Evolutionary conservation across 2,797 vertebrate species (phyloP), one percentile per base, ranked within the genome.

Genomic region (Gila robusta): DNA sequence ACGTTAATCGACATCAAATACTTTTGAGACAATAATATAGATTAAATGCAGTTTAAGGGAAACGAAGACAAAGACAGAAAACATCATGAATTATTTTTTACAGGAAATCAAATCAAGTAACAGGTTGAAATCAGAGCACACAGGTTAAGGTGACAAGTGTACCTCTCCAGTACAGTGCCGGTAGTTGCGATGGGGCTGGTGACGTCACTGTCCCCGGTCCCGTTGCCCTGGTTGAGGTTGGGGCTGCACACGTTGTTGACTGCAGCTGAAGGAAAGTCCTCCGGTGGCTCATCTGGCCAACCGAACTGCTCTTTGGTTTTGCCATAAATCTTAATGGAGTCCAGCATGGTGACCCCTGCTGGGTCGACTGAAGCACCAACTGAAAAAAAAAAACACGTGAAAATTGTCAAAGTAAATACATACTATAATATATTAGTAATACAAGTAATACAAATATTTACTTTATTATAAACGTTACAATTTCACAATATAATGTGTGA

Each of bases 291-390:
- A 9, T 99, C 98, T 0, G 98, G 98, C 98, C 98, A 99, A 59
- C 98, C 98, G 88, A 99, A 99, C 93, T 99, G 98, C 91, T 99
- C 98, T 91, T 99, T 99, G 47, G 98, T 98, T 95, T 99, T 99
- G 86, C 98, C 98, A 6, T 99, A 99, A 79, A 99, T 97, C 92
- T 99, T 99, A 82, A 99, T 94, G 28, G 98, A 98, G 86, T 99
- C 98, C 37, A 99, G 96, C 98, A 99, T 99, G 16, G 98, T 99
- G 90, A 99, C 98, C 37, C 98, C 98, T n/a, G 98, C 97, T 4
- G 98, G 98, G 93, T 99, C 98, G 87, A 98, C 98, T 0, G 98
- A 99, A 3, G 98, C 98, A 10, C 98, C 98, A 78, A 99, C 98
- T 99, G 91, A 71, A 81, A 69, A 35, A 54, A 9, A 62, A 14